Evolutionary conservation across 2,113 vertebrate genomes (phyloP).

Genomic region (Tyto alba): DNA sequence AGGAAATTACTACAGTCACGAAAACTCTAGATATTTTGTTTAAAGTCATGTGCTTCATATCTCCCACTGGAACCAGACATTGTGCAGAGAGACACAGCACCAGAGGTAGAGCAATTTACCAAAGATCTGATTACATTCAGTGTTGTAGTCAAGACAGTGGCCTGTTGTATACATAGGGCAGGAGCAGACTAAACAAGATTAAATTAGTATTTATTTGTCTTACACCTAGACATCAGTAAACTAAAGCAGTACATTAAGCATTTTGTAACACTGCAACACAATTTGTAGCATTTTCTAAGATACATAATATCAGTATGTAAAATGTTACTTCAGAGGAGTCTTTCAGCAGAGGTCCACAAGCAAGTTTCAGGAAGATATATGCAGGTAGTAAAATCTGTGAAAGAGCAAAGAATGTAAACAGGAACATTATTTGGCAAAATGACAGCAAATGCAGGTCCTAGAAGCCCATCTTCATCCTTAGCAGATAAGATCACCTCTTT

Average conservation of each 20-base stretch:
- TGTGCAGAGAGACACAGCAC: accelerated
- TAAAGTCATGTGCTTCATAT: neutral
- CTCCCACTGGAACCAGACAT: neutral
- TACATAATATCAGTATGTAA: neutral
- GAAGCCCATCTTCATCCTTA: neutral
- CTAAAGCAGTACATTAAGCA: neutral
- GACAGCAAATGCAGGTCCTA: neutral
- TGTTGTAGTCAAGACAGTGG: neutral
- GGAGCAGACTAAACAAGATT: neutral
- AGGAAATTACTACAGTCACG: neutral
- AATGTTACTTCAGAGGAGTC: neutral
- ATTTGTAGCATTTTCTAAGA: neutral
- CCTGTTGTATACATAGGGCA: neutral
- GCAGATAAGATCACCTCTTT: neutral
- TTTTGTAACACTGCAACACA: neutral
- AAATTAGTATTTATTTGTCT: neutral
- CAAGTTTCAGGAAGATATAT: neutral
- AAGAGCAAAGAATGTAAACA: neutral
- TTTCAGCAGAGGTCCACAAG: neutral
- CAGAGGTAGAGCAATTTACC: neutral
- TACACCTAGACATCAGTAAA: neutral
- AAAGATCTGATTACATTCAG: neutral
- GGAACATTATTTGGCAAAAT: neutral
- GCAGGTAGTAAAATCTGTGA: neutral
- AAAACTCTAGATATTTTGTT: neutral